Conservation (phyloP, 1,140 invertebrate genomes). For the Chlorops oryzae region DNA sequence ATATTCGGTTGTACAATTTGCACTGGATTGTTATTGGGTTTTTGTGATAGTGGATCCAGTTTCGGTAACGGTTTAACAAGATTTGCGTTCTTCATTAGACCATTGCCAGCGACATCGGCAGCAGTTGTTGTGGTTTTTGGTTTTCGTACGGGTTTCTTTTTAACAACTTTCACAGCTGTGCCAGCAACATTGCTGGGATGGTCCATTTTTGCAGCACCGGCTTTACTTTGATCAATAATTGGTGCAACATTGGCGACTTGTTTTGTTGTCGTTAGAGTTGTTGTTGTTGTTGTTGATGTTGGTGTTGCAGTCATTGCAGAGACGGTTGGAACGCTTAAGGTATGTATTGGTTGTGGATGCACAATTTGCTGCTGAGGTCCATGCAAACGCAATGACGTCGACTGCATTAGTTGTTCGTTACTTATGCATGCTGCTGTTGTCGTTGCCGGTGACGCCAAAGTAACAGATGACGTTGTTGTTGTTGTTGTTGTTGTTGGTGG, state of each 20-base stretch:
- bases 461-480: conserved; percentile 14
- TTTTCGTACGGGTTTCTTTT: conserved; percentile 42
- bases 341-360: conserved; percentile 29
- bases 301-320: conserved; percentile 17
- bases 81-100: conserved; percentile 34
- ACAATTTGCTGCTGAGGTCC: conserved; percentile 42
- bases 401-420: conserved; percentile 4
- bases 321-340: conserved; percentile 30
- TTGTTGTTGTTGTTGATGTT: conserved; percentile 28
- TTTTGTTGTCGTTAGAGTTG: conserved; percentile 35
- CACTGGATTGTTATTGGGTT: conserved; percentile 43
- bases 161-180: conserved; percentile 28
- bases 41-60: conserved; percentile 39
- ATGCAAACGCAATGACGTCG: conserved; percentile 20
- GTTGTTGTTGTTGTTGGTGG: conserved; percentile 10
- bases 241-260: conserved; percentile 45
- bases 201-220: conserved; percentile 10
- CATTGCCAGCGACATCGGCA: conserved; percentile 24
- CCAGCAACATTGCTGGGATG: conserved; percentile 7
- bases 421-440: conserved; percentile 6
- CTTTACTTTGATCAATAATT: conserved; percentile 44
- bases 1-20: conserved; percentile 45
- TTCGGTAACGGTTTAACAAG: conserved; percentile 44
- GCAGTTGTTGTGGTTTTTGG: conserved; percentile 36
- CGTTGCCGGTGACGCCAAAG: background rate